Conservation (phyloP, 2,113 vertebrate species). For the Cyanocitta stelleri region DNA sequence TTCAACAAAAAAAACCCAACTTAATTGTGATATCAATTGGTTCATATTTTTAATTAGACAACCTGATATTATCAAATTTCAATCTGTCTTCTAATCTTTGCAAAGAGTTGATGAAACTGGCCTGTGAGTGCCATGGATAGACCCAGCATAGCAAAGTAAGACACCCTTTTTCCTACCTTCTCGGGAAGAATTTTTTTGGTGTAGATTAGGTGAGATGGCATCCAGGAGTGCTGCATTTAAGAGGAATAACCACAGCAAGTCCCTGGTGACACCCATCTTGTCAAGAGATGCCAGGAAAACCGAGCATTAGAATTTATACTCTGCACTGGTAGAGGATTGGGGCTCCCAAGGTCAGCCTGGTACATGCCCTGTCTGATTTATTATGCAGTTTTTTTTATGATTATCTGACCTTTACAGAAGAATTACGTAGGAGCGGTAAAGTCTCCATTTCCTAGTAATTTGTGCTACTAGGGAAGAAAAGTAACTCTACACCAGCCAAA, state of each 20-base stretch:
- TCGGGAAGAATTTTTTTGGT: not conserved
- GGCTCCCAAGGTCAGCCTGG: not conserved
- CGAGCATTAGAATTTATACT: not conserved
- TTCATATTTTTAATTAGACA: not conserved
- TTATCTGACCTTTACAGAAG: not conserved
- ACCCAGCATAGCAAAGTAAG: not conserved
- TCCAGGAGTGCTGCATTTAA: not conserved
- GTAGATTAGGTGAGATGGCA: not conserved
- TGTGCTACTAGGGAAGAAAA: not conserved
- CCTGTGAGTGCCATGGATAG: not conserved
- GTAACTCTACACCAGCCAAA: not conserved
- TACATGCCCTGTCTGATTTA: not conserved
- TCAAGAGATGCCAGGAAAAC: not conserved
- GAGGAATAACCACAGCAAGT: not conserved
- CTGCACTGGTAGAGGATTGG: not conserved
- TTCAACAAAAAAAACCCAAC: not conserved
- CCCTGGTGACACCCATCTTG: not conserved
- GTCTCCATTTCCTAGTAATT: not conserved
- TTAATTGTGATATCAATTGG: fast-evolving
- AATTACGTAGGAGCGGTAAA: not conserved
- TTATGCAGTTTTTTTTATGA: not conserved
- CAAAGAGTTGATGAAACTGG: not conserved
- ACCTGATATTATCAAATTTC: not conserved
- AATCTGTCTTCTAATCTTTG: not conserved
- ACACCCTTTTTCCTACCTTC: not conserved